Conservation (phyloP, 2,888 invertebrate species). For the Hirtodrosophila histrioides region DNA sequence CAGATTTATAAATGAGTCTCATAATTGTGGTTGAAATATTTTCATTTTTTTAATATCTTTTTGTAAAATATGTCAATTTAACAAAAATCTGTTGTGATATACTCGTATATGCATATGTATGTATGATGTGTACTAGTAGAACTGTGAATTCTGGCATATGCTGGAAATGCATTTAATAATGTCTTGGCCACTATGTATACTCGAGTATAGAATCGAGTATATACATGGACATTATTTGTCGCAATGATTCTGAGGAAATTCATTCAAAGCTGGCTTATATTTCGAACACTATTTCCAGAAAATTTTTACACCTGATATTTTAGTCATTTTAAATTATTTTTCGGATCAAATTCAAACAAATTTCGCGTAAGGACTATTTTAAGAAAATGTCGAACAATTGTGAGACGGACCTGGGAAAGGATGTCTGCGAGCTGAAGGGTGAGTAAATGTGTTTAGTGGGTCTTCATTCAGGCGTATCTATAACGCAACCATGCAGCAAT, state of each 20-base stretch:
- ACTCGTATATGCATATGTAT: too few species aligned
- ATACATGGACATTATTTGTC: background rate
- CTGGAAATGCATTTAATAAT: too few species aligned
- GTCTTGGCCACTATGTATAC: too few species aligned
- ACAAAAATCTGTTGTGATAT: too few species aligned
- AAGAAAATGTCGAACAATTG: slow-evolving; percentile 14
- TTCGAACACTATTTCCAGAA: background rate
- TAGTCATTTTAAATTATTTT: background rate
- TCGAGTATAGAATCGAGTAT: too few species aligned
- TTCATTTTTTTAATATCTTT: too few species aligned
- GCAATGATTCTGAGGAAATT: background rate
- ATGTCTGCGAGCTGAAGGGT: slow-evolving; percentile 47
- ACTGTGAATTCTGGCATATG: too few species aligned
- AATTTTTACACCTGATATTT: background rate
- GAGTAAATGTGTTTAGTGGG: background rate
- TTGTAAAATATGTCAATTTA: too few species aligned
- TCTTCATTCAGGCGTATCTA: background rate
- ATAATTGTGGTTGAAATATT: too few species aligned
- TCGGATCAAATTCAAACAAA: background rate
- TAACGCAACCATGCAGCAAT: slow-evolving; percentile 27
- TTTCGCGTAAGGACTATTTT: background rate
- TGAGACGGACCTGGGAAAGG: slow-evolving; percentile 7
- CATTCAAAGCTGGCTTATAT: slow-evolving; percentile 1
- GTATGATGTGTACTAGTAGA: too few species aligned
- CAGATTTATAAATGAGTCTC: too few species aligned